Evolutionary conservation across 2,888 invertebrate genomes (phyloP), one percentile per base, ranked within the genome.

Genomic region (Latrodectus elegans): DNA sequence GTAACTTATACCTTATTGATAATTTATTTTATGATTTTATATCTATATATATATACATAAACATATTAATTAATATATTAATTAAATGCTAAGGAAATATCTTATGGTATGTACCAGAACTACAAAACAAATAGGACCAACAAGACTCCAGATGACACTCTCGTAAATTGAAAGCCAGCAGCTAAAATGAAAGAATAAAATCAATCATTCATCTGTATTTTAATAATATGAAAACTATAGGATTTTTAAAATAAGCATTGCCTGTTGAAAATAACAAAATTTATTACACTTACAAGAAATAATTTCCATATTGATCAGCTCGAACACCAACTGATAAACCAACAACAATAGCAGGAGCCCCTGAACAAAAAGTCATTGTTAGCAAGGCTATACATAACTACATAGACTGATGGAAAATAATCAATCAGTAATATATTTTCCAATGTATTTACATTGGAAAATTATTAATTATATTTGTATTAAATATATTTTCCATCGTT

Each of bases 131-230:
- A 97, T 95, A 9, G 99, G 98, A 4, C 97, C 96, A 90, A 98
- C 97, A 91, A 98, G 94, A 93, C 97, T 96, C 98, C 98, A 99
- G 71, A 98, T 96, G 38, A 98, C 96, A 38, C 96, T 95, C 92
- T 98, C 97, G 92, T 97, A 97, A 68, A 97, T 95, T 11, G 97
- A 96, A 89, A 99, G 94, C 98, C 98, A 99, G 92, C 99, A 99
- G 92, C 98, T 98, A 92, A 38, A 38, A 38, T 72, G 93, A 92
- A 74, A 88, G 88, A 90, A 90, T 84, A n/a, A 17, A 60, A 6
- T 60, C 12, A 60, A 60, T 12, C 11, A 17, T 26, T 26, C n/a
- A 68, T 10, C 15, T 4, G 22, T 17, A n/a, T 12, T n/a, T 12
- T 8, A 68, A 68, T 68, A 0, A 68, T 68, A 17, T 22, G 1